phyloP scores from a whole-genome alignment of 2,888 invertebrate species.

The Lycocerus yunnanus region DNA sequence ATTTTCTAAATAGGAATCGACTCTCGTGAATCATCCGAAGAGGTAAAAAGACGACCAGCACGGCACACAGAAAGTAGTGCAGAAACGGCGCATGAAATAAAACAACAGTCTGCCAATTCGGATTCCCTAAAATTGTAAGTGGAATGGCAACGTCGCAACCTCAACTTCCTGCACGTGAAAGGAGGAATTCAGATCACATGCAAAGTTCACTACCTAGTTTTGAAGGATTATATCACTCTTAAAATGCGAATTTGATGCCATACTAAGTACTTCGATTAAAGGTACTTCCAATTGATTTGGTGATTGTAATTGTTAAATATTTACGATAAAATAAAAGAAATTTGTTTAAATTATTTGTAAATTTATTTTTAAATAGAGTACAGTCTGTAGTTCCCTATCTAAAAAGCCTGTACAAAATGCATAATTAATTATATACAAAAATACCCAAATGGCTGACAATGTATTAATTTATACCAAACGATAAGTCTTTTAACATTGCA shows the following conservation, averaged over 20 bases:
- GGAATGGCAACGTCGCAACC: neutral
- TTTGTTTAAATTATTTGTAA: slow-evolving; percentile 39
- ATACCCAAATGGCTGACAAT: slow-evolving; percentile 42
- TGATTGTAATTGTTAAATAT: neutral
- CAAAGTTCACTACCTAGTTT: neutral
- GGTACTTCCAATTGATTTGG: neutral
- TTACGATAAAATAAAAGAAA: slow-evolving; percentile 2
- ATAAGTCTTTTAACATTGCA: slow-evolving; percentile 16
- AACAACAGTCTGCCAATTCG: neutral
- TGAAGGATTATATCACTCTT: neutral
- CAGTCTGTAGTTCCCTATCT: slow-evolving; percentile 54
- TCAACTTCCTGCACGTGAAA: neutral
- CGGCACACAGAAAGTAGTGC: neutral
- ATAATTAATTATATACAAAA: slow-evolving; percentile 49
- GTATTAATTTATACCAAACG: slow-evolving; percentile 19
- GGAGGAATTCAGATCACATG: neutral
- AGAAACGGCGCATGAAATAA: neutral
- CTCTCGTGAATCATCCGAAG: slow-evolving; percentile 1
- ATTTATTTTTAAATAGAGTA: slow-evolving; percentile 54
- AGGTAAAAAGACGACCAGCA: neutral
- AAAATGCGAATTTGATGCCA: neutral
- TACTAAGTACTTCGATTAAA: neutral
- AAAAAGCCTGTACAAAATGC: slow-evolving; percentile 55
- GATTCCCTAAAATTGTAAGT: neutral
- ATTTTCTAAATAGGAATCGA: neutral